Evolutionary conservation across 2,113 vertebrate species (phyloP).

Genomic region (Chelonoidis abingdonii): DNA sequence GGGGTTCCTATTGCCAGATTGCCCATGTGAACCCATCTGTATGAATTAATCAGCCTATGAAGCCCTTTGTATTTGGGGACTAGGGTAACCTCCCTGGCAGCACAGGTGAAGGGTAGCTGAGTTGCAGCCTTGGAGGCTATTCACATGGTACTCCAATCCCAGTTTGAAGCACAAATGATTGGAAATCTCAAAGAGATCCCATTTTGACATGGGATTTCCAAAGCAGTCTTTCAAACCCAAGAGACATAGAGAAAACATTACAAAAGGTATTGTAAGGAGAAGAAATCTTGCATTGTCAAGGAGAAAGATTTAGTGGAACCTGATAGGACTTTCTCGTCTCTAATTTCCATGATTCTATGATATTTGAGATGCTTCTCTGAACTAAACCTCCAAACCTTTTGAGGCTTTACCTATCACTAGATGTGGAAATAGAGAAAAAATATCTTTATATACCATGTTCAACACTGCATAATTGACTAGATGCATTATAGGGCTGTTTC

Average conservation of each 20-base stretch:
- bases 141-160: not conserved
- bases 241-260: not conserved
- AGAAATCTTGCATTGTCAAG: not conserved
- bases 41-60: not conserved
- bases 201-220: not conserved
- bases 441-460: not conserved
- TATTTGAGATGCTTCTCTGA: conserved; percentile 7
- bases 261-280: not conserved
- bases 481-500: conserved; percentile 14
- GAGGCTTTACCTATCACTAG: not conserved
- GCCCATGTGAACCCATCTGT: not conserved
- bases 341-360: not conserved
- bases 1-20: not conserved
- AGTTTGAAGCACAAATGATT: not conserved
- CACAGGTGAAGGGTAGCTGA: not conserved
- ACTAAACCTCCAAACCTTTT: not conserved
- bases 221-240: not conserved
- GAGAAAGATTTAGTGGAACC: not conserved
- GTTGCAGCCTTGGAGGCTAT: not conserved
- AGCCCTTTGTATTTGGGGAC: not conserved
- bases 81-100: not conserved
- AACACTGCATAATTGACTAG: conserved; percentile 11
- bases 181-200: not conserved
- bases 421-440: not conserved
- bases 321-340: not conserved